Percentiles rank a stretch among this genome's conserved stretches.
phyloP scores from a whole-genome alignment of 2,797 vertebrate species.

The Ctenopoma kingsleyae region DNA sequence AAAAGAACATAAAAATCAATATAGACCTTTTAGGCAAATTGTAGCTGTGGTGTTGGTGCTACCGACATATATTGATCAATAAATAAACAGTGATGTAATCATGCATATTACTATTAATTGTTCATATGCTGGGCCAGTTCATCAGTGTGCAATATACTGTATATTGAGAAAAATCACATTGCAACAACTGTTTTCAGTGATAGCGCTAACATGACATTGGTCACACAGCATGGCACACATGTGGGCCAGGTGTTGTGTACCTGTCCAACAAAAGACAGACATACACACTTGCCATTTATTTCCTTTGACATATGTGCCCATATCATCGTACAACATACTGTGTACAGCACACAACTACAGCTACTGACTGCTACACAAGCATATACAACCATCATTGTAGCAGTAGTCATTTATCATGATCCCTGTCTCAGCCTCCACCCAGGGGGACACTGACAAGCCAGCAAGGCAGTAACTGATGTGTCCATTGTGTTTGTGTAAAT shows the following conservation, averaged over 20 bases:
- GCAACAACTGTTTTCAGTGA: slow-evolving; percentile 4
- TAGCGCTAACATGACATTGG: slow-evolving; percentile 8
- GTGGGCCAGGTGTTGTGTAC: slow-evolving; percentile 57
- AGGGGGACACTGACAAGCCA: slow-evolving; percentile 43
- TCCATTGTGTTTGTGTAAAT: slow-evolving; percentile 70
- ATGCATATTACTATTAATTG: not conserved
- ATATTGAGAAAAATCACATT: slow-evolving; percentile 1
- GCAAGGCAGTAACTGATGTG: slow-evolving; percentile 50
- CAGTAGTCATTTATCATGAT: slow-evolving; percentile 47
- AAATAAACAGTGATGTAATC: not conserved
- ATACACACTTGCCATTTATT: slow-evolving; percentile 26
- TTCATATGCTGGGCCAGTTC: not conserved
- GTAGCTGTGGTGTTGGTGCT: not conserved
- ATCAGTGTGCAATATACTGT: not conserved
- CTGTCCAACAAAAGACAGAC: slow-evolving; percentile 30
- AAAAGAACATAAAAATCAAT: slow-evolving; percentile 16
- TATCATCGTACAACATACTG: slow-evolving; percentile 2
- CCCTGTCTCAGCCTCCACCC: not conserved
- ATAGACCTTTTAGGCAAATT: slow-evolving; percentile 2
- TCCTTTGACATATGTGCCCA: slow-evolving; percentile 4
- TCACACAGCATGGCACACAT: slow-evolving; percentile 13
- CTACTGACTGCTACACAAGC: not conserved
- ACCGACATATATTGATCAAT: not conserved
- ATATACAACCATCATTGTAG: slow-evolving; percentile 32
- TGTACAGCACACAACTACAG: slow-evolving; percentile 4